Base-by-base conservation (phyloP, 2,888 invertebrate genomes). In the Sycophila texana region DNA sequence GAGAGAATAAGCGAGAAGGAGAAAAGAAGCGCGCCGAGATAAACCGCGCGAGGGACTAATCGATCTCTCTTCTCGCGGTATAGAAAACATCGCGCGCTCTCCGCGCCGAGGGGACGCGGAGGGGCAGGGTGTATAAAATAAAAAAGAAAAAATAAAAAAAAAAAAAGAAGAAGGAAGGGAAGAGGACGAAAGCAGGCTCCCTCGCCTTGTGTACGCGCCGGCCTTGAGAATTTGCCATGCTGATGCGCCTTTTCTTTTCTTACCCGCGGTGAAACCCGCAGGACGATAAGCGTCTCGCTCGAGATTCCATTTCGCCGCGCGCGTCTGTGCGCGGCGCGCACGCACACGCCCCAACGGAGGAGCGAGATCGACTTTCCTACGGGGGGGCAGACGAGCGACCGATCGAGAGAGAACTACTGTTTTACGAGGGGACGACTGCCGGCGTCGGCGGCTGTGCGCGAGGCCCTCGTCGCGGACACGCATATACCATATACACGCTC, bases 141-240 rank as follows among this genome's bases (percentile, higher is more conserved):
- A 18, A 67, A 18, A 7, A 26, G 26, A 26, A 26, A 26, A 47
- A 47, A n/a, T n/a, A 65, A 53, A 26, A 26, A 26, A 47, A 47
- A n/a, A 18, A 65, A 18, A n/a, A 47, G 26, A 26, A 66, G 49
- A 20, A 7, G 26, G 18, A 63, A 63, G n/a, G 4, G 65, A 16
- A 16, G 26, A 26, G 30, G 61, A 61, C 30, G n/a, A 61, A 61
- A 10, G 30, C 14, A 14, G 10, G 20, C 60, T 60, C 60, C 26
- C 60, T 55, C 55, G 26, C 14, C 39, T 39, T 39, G 30, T 65
- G 18, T 14, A 49, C 5, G 65, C 16, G 18, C 4, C 66, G 66
- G 49, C 60, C 74, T 74, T 74, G 67, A 67, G 22, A 51, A 74
- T 74, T 74, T 66, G 49, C 65, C 66, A 66, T 66, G 65, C 57